Conservation (phyloP, 2,888 invertebrate genomes). For the Lottia gigantea region DNA sequence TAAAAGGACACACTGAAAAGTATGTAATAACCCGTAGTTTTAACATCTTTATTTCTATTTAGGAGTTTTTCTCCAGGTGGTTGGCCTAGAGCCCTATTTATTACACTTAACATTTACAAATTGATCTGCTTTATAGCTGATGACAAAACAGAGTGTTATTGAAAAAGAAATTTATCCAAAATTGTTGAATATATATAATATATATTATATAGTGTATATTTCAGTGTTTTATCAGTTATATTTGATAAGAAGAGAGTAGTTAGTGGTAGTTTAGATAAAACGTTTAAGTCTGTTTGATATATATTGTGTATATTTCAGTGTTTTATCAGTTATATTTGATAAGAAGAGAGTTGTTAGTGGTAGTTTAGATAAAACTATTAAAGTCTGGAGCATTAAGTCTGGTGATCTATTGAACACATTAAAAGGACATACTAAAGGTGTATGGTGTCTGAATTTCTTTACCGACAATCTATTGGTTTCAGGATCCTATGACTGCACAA, state of each 20-base stretch:
- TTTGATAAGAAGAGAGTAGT: conserved; percentile 53
- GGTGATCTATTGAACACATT: conserved; percentile 52
- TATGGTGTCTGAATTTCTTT: conserved; percentile 64
- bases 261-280: conserved; percentile 55
- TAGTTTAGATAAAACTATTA: conserved; percentile 59
- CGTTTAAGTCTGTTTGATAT: too few species aligned
- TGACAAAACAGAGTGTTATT: too few species aligned
- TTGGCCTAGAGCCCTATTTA: too few species aligned
- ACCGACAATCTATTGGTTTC: conserved; percentile 59
- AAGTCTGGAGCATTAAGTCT: conserved; percentile 59
- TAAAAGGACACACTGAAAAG: conserved; percentile 60
- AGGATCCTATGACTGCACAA: conserved; percentile 62
- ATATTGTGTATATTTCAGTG: conserved; percentile 41
- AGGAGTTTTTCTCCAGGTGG: too few species aligned
- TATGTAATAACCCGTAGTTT: too few species aligned
- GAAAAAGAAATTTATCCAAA: too few species aligned
- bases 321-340: conserved; percentile 56
- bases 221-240: conserved; percentile 57
- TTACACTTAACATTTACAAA: too few species aligned
- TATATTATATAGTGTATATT: conserved; percentile 19
- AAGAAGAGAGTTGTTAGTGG: conserved; percentile 56
- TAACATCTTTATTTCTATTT: not conserved
- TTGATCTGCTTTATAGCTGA: too few species aligned
- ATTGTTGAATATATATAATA: too few species aligned
- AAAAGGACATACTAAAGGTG: conserved; percentile 57